phyloP scores from a whole-genome alignment of 2,888 invertebrate species.

The Polyommatus icarus region DNA sequence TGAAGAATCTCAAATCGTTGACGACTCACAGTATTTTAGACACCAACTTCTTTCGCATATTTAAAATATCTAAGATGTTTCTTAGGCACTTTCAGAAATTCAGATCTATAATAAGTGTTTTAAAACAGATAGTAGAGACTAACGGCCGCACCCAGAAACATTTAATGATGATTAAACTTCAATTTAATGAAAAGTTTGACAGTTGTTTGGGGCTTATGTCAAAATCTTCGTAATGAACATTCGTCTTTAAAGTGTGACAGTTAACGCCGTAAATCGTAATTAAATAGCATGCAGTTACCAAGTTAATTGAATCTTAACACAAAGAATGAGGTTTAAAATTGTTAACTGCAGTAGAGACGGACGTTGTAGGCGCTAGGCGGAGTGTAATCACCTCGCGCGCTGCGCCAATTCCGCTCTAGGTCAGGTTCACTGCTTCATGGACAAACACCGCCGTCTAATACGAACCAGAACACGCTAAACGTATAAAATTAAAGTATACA shows the following conservation, averaged over 20 bases:
- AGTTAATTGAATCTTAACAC: not conserved
- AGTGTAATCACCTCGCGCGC: slow-evolving; percentile 20
- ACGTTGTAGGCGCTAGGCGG: not conserved
- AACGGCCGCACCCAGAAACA: too few species aligned
- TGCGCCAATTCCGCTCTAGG: slow-evolving; percentile 31
- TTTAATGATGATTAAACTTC: too few species aligned
- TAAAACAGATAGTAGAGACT: too few species aligned
- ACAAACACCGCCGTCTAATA: not conserved
- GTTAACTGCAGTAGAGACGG: not conserved
- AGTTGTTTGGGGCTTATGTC: too few species aligned
- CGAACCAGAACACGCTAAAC: not conserved
- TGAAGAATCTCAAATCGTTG: too few species aligned
- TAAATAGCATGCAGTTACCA: not conserved
- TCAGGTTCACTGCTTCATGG: slow-evolving; percentile 32
- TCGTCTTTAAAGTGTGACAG: too few species aligned
- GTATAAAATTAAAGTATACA: not conserved
- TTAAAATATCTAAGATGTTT: not conserved
- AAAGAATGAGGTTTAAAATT: not conserved
- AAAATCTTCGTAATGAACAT: too few species aligned
- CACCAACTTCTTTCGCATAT: not conserved
- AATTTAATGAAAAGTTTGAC: too few species aligned
- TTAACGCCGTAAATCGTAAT: not conserved
- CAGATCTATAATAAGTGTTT: too few species aligned
- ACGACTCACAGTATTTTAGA: not conserved
- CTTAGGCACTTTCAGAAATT: too few species aligned